These are phyloP conservation scores for Mactra quadrangularis DNA, from an alignment of 1,140 invertebrate genomes.

Conservation along the genomic window DNA sequence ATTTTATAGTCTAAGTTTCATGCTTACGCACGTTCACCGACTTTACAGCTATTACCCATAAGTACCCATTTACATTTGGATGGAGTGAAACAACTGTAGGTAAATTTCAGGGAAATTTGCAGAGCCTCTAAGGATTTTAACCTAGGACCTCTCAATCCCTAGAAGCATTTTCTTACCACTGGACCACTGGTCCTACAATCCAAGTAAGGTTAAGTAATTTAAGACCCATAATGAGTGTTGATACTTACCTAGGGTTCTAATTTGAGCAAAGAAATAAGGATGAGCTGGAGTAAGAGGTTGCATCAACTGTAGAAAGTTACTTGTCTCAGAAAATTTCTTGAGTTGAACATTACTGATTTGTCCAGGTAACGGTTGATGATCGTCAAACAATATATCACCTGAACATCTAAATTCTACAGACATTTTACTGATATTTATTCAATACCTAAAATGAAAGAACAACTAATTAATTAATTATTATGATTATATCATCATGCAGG, in stretches of 20 bases:
- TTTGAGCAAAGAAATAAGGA: slow-evolving; percentile 82
- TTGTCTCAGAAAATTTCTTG: slow-evolving; percentile 79
- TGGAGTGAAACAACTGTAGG: no score
- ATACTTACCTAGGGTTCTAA: slow-evolving; percentile 78
- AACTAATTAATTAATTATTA: background rate
- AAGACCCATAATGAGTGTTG: no score
- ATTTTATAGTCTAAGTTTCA: no score
- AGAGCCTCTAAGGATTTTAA: no score
- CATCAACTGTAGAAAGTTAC: slow-evolving; percentile 80
- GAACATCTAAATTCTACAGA: slow-evolving; percentile 75
- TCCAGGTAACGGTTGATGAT: slow-evolving; percentile 73
- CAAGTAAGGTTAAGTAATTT: no score
- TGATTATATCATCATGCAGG: background rate
- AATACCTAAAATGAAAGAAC: background rate
- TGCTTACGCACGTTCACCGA: no score
- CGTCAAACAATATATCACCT: slow-evolving; percentile 80
- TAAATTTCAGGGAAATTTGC: no score
- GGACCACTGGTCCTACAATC: no score
- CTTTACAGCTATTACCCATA: no score
- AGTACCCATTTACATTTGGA: no score
- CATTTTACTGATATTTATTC: slow-evolving; percentile 33
- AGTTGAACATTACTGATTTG: slow-evolving; percentile 77
- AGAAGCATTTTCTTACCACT: no score
- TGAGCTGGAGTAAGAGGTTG: slow-evolving; percentile 75
- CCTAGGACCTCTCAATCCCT: no score